A percentile compares a stretch with the other conserved stretches of the same genome.
Conservation (phyloP, 2,113 vertebrate species). For the Salvelinus alpinus region DNA sequence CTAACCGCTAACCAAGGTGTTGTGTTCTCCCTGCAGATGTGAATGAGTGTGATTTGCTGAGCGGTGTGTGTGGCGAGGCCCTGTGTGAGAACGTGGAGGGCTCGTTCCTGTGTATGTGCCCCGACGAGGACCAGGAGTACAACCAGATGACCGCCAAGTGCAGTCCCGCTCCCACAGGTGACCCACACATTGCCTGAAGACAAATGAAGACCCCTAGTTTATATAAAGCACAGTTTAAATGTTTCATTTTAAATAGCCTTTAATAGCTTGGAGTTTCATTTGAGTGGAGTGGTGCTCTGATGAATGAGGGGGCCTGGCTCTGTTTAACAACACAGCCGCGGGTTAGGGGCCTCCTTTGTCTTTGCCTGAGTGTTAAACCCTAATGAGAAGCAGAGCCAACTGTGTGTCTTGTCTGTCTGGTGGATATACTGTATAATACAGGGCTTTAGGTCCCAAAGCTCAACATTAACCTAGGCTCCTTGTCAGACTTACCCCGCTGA, state of each 20-base stretch:
- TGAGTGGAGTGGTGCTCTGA: conserved; percentile 13
- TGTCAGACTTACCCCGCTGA: background rate
- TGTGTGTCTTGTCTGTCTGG: background rate
- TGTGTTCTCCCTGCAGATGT: conserved; percentile 77
- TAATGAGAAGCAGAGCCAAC: conserved; percentile 14
- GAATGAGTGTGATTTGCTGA: conserved; percentile 93
- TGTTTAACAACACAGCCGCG: conserved; percentile 24
- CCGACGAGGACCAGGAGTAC: conserved; percentile 85
- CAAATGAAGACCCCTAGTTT: background rate
- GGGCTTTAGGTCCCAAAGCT: background rate
- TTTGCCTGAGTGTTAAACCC: conserved; percentile 16
- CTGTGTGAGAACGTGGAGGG: conserved; percentile 91
- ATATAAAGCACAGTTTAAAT: background rate
- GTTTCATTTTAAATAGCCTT: background rate
- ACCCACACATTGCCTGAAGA: conserved; percentile 7
- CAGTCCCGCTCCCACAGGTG: conserved; percentile 80
- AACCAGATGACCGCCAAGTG: conserved; percentile 89
- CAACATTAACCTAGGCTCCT: background rate
- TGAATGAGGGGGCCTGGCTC: conserved; percentile 26
- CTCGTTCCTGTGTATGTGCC: conserved; percentile 88
- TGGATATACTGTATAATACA: background rate
- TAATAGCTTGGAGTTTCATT: background rate
- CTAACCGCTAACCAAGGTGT: background rate
- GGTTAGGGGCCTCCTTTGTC: conserved; percentile 5
- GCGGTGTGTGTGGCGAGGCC: conserved; percentile 90